Base-by-base conservation (phyloP, 2,113 vertebrate genomes). In the Phalacrocorax pelagicus region DNA sequence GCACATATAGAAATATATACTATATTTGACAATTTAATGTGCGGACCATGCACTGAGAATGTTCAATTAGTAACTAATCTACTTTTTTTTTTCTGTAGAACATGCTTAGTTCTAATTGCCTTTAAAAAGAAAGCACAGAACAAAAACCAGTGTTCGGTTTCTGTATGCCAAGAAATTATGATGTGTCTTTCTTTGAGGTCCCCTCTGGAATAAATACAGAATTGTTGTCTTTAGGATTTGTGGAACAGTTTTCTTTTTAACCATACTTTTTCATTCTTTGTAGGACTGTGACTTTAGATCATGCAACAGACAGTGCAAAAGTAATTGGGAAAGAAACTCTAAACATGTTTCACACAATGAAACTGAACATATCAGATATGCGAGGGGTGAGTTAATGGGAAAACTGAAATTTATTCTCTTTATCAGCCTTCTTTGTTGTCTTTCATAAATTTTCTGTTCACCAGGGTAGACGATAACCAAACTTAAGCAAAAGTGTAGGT, bases 341-440 rank as follows among this genome's bases (percentile, higher is more conserved):
- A 62, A 99, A 99, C 94, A 98, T 99, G 97, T 99, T 99, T 94
- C 99, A 99, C 27, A 97, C 98, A 86, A 99, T 99, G 99, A 99
- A 99, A 89, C 72, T 99, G 91, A 98, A 98, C 89, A 99, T 99
- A 91, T 97, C 98, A 6, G 99, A 99, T 93, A 98, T 99, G 98
- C 98, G 99, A 97, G 99, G 99, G 93, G 98, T 99, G 75, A 98
- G 98, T 98, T 77, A 65, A 82, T n/a, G 40, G 40, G 29, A 77
- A 94, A 90, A 52, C 46, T 84, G 57, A 52, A 69, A 65, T 54
- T 72, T 63, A 16, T 84, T 88, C 32, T 77, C 12, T 81, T 81
- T 58, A 47, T 58, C 38, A 54, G 2, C 10, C 63, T 57, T 5
- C 38, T 77, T 73, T 46, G 6, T 92, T 75, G n/a, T 74, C 40